Evolutionary conservation across 2,113 vertebrate species (phyloP).

Genomic region (Epinephelus cyanopodus): DNA sequence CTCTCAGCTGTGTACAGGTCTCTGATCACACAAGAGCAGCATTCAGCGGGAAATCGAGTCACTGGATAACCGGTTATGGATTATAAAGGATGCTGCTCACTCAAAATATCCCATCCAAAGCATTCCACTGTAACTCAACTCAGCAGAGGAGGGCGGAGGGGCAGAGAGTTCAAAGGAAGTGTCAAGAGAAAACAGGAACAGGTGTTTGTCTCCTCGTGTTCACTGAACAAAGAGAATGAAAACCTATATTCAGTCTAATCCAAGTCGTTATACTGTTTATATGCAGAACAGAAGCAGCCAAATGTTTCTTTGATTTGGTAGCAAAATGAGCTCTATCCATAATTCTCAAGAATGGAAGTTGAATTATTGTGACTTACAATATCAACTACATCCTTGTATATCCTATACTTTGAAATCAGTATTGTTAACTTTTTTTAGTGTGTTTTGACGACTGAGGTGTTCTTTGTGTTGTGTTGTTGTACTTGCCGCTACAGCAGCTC

Average conservation of each 20-base stretch:
- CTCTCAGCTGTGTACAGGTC: conserved; percentile 68
- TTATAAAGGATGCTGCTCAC: conserved; percentile 64
- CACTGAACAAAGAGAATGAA: neutral
- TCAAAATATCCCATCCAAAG: conserved; percentile 69
- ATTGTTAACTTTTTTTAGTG: neutral
- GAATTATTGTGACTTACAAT: neutral
- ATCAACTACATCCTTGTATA: neutral
- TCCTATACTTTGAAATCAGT: neutral
- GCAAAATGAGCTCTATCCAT: neutral
- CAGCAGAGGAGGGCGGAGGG: conserved; percentile 36
- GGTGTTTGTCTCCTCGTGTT: conserved; percentile 61
- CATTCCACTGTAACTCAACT: conserved; percentile 72
- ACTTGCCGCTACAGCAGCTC: neutral
- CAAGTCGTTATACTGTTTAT: neutral
- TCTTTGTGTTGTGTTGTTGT: neutral
- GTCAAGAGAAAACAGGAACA: conserved; percentile 51
- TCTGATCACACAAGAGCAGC: conserved; percentile 75
- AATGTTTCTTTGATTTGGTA: too few species aligned
- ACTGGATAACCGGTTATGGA: conserved; percentile 61
- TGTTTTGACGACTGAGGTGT: neutral
- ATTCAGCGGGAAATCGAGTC: conserved; percentile 67
- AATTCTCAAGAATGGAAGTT: neutral
- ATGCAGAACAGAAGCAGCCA: neutral
- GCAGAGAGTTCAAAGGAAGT: conserved; percentile 55
- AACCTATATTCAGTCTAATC: neutral